Evolutionary conservation across 2,888 invertebrate genomes (phyloP).

Genomic region (Cheilosia variabilis): DNA sequence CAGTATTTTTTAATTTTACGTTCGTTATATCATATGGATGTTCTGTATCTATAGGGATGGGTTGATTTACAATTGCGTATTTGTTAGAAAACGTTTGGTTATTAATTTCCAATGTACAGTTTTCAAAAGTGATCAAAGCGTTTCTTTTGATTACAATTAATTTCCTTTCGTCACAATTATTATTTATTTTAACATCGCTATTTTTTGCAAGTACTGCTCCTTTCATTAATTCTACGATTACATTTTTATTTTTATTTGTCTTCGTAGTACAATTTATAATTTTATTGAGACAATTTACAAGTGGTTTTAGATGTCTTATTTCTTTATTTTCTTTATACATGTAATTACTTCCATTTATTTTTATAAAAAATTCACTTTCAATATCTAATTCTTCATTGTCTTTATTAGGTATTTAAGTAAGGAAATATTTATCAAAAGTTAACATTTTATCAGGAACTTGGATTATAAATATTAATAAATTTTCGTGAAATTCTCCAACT

Average conservation of each 20-base stretch:
- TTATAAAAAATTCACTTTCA: slow-evolving; percentile 17
- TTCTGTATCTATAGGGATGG: slow-evolving; percentile 2
- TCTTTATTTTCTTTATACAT: background rate
- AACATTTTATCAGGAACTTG: slow-evolving; percentile 9
- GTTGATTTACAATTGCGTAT: background rate
- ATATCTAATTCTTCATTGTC: slow-evolving; percentile 13
- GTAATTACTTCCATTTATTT: background rate
- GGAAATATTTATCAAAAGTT: slow-evolving; percentile 3
- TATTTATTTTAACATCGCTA: too few species aligned
- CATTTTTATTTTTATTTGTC: slow-evolving; percentile 12
- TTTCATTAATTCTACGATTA: slow-evolving; percentile 11
- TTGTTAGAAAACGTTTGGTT: background rate
- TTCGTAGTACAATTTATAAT: slow-evolving; percentile 9
- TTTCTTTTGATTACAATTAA: too few species aligned
- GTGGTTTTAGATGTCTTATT: slow-evolving; percentile 20
- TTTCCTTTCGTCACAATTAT: too few species aligned
- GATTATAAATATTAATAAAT: slow-evolving; percentile 26
- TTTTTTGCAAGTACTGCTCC: background rate
- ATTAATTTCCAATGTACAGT: slow-evolving; percentile 6
- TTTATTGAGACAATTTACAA: slow-evolving; percentile 14
- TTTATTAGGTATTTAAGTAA: slow-evolving; percentile 16
- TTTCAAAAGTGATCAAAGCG: too few species aligned
- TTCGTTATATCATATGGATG: background rate
- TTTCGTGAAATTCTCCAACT: slow-evolving; percentile 3
- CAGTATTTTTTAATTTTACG: slow-evolving; percentile 17